A percentile compares a stretch with the other conserved stretches of the same genome.
phyloP scores from a whole-genome alignment of 2,113 vertebrate genomes.

The Pollachius pollachius region DNA sequence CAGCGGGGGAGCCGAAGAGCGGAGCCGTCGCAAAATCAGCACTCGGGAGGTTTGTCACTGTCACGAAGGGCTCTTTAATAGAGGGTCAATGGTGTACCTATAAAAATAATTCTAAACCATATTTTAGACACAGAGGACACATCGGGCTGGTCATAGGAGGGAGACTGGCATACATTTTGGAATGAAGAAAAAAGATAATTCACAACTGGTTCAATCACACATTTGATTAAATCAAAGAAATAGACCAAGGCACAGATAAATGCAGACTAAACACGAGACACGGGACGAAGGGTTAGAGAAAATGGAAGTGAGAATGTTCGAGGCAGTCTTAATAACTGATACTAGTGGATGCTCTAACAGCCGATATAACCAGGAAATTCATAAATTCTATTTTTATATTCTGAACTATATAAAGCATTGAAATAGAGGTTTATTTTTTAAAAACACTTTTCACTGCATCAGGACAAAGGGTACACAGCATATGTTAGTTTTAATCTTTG shows the following conservation, averaged over 20 bases:
- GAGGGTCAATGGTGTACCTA: slow-evolving; percentile 32
- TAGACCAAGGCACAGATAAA: slow-evolving; percentile 68
- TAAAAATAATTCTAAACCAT: slow-evolving; percentile 46
- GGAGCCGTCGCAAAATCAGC: slow-evolving; percentile 43
- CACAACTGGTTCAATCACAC: slow-evolving; percentile 2
- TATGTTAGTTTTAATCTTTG: slow-evolving; percentile 40
- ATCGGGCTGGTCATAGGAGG: slow-evolving; percentile 19
- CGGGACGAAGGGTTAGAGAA: slow-evolving; percentile 15
- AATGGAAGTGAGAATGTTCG: slow-evolving; percentile 33
- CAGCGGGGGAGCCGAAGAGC: slow-evolving; percentile 36
- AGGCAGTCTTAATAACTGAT: slow-evolving; percentile 59
- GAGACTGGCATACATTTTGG: slow-evolving; percentile 6
- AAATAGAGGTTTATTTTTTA: slow-evolving; percentile 66
- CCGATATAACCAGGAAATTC: slow-evolving; percentile 58
- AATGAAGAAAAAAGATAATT: slow-evolving; percentile 13
- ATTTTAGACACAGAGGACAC: slow-evolving; percentile 24
- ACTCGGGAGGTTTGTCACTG: slow-evolving; percentile 14
- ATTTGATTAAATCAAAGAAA: slow-evolving; percentile 42
- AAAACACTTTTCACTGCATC: slow-evolving; percentile 67
- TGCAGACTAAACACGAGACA: slow-evolving; percentile 48
- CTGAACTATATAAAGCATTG: slow-evolving; percentile 63
- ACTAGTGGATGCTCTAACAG: slow-evolving; percentile 60
- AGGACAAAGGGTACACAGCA: slow-evolving; percentile 58
- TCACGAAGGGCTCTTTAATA: slow-evolving; percentile 31
- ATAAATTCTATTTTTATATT: slow-evolving; percentile 57